These are phyloP conservation scores for Epinotia bilunana DNA, from an alignment of 2,888 invertebrate genomes.

Conservation along the genomic window DNA sequence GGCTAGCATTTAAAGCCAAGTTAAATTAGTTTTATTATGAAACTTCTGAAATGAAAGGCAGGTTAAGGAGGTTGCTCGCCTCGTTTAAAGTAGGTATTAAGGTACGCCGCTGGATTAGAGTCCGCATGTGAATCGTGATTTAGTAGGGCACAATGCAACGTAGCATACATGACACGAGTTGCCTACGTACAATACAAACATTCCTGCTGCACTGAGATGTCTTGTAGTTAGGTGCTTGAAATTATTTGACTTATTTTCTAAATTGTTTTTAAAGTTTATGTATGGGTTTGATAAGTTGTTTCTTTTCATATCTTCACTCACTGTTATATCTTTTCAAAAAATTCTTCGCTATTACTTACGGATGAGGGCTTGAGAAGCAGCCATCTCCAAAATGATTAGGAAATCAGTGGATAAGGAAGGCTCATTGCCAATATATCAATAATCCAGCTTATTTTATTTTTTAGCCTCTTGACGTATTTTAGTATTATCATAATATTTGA, in stretches of 20 bases:
- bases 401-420: too few relatives aligned
- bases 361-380: too few relatives aligned
- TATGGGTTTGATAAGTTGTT: too few relatives aligned
- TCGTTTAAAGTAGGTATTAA: conserved; percentile 10
- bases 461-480: too few relatives aligned
- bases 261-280: too few relatives aligned
- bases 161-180: conserved; percentile 15
- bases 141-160: conserved; percentile 16
- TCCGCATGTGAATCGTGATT: conserved; percentile 17
- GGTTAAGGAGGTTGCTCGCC: conserved; percentile 8
- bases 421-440: too few relatives aligned
- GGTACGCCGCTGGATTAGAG: not conserved
- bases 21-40: conserved; percentile 12
- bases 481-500: too few relatives aligned
- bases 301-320: too few relatives aligned
- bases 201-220: not conserved
- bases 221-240: not conserved
- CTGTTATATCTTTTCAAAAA: too few relatives aligned
- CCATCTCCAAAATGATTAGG: too few relatives aligned
- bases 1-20: not conserved
- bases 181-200: not conserved
- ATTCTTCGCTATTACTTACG: too few relatives aligned
- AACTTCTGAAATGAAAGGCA: not conserved
- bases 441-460: too few relatives aligned
- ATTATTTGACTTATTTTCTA: not conserved